A percentile compares a stretch with the other conserved stretches of the same genome.
phyloP scores from a whole-genome alignment of 2,797 vertebrate species.

The Knipowitschia caucasica region DNA sequence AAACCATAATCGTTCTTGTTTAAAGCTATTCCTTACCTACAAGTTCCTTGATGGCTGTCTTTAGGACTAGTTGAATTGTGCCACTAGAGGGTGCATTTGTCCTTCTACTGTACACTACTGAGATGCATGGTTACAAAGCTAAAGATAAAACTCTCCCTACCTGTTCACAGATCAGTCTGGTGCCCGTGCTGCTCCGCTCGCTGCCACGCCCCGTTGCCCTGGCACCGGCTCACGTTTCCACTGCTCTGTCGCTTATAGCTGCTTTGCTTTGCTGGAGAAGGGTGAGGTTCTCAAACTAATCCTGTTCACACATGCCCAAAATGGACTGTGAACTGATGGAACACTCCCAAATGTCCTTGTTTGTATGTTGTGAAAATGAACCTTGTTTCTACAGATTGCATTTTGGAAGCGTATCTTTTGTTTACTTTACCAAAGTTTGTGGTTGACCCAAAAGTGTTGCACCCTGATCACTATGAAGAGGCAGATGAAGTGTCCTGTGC shows the following conservation, averaged over 20 bases:
- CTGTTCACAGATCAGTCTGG: constrained; percentile 15
- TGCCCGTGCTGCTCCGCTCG: constrained; percentile 2
- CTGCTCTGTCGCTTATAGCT: constrained; percentile 17
- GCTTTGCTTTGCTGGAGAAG: constrained; percentile 23
- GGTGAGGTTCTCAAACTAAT: constrained; percentile 20
- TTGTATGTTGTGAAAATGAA: neutral
- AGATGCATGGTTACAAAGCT: too few species aligned
- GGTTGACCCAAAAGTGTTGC: constrained; percentile 15
- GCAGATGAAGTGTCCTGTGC: constrained; percentile 33
- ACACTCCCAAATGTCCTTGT: neutral
- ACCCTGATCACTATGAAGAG: neutral
- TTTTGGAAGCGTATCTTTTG: constrained; percentile 29
- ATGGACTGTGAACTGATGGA: neutral
- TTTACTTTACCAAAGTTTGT: constrained; percentile 38
- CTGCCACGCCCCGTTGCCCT: constrained; percentile 27
- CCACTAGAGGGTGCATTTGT: constrained; percentile 33
- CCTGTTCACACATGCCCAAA: constrained; percentile 17
- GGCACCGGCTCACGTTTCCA: constrained; percentile 15
- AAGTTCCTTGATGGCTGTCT: too few species aligned
- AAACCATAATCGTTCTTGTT: too few species aligned
- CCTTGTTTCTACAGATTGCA: constrained; percentile 30
- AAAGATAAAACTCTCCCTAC: too few species aligned
- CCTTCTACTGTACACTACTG: neutral
- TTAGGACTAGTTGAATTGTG: neutral
- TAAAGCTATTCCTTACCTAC: too few species aligned